phyloP scores from a whole-genome alignment of 2,113 vertebrate species.

The Labeo rohita region DNA sequence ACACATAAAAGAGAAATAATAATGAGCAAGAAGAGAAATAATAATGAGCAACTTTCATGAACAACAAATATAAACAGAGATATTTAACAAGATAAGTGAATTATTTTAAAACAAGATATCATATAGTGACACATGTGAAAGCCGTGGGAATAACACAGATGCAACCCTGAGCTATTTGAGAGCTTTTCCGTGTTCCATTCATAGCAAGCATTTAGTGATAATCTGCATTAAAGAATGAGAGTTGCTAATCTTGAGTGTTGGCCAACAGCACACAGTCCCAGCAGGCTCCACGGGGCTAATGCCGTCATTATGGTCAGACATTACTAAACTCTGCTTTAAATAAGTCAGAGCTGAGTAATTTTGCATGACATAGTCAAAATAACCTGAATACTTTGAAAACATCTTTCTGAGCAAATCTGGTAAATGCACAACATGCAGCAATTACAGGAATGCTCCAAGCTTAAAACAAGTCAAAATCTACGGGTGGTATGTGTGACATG shows the following conservation, averaged over 20 bases:
- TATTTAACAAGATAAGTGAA: background rate
- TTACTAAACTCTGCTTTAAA: constrained; percentile 20
- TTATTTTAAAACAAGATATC: background rate
- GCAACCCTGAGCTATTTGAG: constrained; percentile 58
- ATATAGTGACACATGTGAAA: background rate
- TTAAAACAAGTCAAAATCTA: background rate
- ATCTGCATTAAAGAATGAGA: constrained; percentile 63
- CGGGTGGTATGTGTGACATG: background rate
- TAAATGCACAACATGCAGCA: background rate
- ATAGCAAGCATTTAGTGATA: constrained; percentile 64
- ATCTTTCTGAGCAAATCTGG: background rate
- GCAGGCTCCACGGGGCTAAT: constrained; percentile 2
- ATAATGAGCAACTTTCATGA: too few species aligned
- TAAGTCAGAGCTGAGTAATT: constrained; percentile 13
- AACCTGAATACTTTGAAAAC: background rate
- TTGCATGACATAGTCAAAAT: background rate
- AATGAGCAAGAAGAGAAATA: background rate
- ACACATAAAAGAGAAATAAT: background rate
- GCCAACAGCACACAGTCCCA: constrained; percentile 59
- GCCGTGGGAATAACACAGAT: constrained; percentile 16
- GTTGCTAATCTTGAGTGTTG: constrained; percentile 65
- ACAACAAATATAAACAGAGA: background rate
- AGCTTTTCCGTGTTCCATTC: constrained; percentile 59
- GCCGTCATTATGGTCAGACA: background rate
- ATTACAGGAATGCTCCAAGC: background rate